Conservation (phyloP, 2,888 invertebrate species). For the Anoplius nigerrimus region DNA sequence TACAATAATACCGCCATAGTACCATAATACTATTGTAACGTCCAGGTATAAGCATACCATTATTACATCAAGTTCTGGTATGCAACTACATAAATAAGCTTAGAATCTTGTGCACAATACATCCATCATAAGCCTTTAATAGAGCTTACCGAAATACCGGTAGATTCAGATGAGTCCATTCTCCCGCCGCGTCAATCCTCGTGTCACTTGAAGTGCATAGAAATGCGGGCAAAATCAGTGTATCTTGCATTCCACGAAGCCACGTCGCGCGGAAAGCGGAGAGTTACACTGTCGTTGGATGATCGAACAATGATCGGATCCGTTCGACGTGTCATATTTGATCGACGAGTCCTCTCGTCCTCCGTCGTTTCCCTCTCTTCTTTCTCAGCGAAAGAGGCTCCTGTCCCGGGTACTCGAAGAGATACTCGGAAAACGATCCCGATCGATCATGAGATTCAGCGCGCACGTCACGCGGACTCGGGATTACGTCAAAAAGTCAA, state of each 20-base stretch:
- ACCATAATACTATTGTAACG: too few relatives aligned
- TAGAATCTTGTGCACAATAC: too few relatives aligned
- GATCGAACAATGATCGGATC: too few relatives aligned
- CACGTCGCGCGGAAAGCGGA: background rate
- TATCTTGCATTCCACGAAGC: background rate
- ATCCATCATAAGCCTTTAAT: too few relatives aligned
- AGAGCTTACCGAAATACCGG: too few relatives aligned
- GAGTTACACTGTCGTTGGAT: background rate
- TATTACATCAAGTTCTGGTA: too few relatives aligned
- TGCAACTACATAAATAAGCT: too few relatives aligned
- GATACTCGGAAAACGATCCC: slow-evolving; percentile 18
- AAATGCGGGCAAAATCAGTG: too few relatives aligned
- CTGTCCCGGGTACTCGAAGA: background rate
- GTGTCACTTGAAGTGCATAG: too few relatives aligned
- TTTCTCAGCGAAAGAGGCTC: background rate
- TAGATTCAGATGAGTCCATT: too few relatives aligned
- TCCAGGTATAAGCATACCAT: too few relatives aligned
- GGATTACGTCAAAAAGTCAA: slow-evolving; percentile 40
- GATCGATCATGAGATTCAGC: slow-evolving; percentile 44
- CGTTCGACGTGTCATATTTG: slow-evolving; percentile 13
- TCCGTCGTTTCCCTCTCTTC: background rate
- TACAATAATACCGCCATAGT: too few relatives aligned
- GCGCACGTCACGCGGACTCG: slow-evolving; percentile 16
- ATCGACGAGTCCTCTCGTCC: slow-evolving; percentile 27
- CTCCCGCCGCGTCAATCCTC: background rate